Evolutionary conservation across 2,113 vertebrate species (phyloP).

Genomic region (Gadus macrocephalus): DNA sequence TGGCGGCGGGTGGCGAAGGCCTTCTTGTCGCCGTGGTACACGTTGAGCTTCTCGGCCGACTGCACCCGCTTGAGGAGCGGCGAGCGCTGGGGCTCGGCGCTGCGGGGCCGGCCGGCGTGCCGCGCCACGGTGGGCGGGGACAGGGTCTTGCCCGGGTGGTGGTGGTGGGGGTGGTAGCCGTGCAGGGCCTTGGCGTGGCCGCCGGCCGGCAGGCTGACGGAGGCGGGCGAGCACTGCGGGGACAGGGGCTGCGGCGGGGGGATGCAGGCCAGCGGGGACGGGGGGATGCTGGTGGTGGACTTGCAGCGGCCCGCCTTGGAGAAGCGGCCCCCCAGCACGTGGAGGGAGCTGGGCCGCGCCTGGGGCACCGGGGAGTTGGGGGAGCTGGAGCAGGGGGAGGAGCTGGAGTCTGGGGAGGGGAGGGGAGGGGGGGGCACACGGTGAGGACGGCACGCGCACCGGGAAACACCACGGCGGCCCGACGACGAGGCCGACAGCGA

Average conservation of each 20-base stretch:
- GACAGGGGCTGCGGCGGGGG: constrained; percentile 81
- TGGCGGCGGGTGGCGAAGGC: constrained; percentile 64
- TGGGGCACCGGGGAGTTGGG: constrained; percentile 88
- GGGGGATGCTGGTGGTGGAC: constrained; percentile 90
- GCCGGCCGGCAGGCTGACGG: constrained; percentile 50
- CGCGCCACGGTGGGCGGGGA: constrained; percentile 82
- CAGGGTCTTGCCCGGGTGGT: constrained; percentile 69
- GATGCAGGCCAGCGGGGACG: constrained; percentile 88
- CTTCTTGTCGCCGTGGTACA: constrained; percentile 72
- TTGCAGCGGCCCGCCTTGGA: constrained; percentile 85
- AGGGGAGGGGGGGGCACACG: not conserved
- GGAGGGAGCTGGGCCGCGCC: constrained; percentile 88
- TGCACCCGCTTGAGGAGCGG: constrained; percentile 85
- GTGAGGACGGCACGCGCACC: too few relatives aligned
- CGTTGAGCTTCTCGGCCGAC: constrained; percentile 80
- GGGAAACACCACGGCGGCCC: too few relatives aligned
- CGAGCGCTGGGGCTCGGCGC: constrained; percentile 77
- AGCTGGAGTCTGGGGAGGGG: constrained; percentile 77
- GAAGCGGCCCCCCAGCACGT: constrained; percentile 85
- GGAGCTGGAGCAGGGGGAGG: constrained; percentile 87
- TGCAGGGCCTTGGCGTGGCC: constrained; percentile 72
- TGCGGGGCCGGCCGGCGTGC: constrained; percentile 76
- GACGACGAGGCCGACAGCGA: too few relatives aligned
- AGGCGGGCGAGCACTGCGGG: constrained; percentile 82
- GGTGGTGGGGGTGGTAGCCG: constrained; percentile 61